Conservation (phyloP, 2,797 vertebrate species). For the Percopsis omiscomaycus region DNA sequence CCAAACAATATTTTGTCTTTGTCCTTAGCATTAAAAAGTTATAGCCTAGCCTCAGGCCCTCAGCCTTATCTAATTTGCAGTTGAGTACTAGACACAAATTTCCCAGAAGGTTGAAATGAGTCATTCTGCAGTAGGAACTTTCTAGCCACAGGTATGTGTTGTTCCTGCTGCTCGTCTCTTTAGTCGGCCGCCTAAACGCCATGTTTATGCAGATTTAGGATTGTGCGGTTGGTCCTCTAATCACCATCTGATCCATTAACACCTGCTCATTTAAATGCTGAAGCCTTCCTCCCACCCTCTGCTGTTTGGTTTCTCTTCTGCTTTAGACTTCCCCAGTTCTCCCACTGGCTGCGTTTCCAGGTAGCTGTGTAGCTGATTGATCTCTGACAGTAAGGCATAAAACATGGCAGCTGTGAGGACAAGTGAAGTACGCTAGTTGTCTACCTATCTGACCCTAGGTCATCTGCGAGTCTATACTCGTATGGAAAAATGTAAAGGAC, state of each 20-base stretch:
- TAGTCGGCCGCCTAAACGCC: no score
- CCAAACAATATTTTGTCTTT: neutral
- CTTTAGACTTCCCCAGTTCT: slow-evolving; percentile 66
- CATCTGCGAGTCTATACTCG: slow-evolving; percentile 11
- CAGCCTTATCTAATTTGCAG: neutral
- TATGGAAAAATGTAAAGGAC: neutral
- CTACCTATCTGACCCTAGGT: neutral
- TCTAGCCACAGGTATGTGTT: neutral
- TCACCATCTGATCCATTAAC: neutral
- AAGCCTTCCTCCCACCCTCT: slow-evolving; percentile 20
- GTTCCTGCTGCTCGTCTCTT: neutral
- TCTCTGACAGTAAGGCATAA: slow-evolving; percentile 28
- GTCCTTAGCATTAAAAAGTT: slow-evolving; percentile 10
- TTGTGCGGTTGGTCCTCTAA: neutral
- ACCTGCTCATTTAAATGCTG: slow-evolving; percentile 5
- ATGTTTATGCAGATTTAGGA: neutral
- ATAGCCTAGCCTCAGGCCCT: neutral
- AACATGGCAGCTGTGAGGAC: slow-evolving; percentile 25
- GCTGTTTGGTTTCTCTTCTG: slow-evolving; percentile 68
- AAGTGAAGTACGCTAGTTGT: slow-evolving; percentile 15
- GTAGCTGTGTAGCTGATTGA: slow-evolving; percentile 30
- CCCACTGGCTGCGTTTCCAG: slow-evolving; percentile 52
- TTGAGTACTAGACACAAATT: neutral
- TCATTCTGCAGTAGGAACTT: neutral
- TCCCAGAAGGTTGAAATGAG: neutral